Percentiles rank a stretch among this genome's conserved stretches.
Evolutionary conservation across 2,113 vertebrate species (phyloP).

Genomic region (Apteryx owenii): DNA sequence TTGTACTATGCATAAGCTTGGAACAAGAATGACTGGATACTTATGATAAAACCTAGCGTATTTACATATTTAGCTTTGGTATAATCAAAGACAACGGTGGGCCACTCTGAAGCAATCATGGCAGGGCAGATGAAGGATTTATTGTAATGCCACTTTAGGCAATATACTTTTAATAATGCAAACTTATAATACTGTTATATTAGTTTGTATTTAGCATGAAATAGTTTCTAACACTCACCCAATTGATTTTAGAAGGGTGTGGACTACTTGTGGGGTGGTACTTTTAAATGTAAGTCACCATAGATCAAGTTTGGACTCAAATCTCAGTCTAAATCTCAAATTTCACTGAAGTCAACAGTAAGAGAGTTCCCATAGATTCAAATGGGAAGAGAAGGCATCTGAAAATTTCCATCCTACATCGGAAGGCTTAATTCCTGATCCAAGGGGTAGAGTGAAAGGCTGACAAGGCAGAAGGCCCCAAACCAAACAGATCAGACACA

Average conservation of each 20-base stretch:
- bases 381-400: rapidly evolving
- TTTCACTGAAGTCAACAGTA: background rate
- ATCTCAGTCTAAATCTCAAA: no score
- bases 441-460: background rate
- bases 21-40: background rate
- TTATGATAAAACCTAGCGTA: rapidly evolving
- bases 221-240: background rate
- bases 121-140: background rate
- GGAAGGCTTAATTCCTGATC: background rate
- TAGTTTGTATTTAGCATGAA: background rate
- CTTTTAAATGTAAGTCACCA: background rate
- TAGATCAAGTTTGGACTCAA: rapidly evolving
- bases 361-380: background rate
- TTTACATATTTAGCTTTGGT: background rate
- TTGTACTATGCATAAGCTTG: background rate
- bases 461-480: background rate
- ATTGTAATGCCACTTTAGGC: background rate
- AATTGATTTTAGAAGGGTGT: background rate
- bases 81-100: background rate
- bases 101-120: background rate
- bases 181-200: background rate
- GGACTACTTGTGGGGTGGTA: no score
- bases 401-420: background rate
- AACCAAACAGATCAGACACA: background rate
- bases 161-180: background rate